Conservation (phyloP, 2,113 vertebrate genomes). For the Tretioscincus oriximinensis region DNA sequence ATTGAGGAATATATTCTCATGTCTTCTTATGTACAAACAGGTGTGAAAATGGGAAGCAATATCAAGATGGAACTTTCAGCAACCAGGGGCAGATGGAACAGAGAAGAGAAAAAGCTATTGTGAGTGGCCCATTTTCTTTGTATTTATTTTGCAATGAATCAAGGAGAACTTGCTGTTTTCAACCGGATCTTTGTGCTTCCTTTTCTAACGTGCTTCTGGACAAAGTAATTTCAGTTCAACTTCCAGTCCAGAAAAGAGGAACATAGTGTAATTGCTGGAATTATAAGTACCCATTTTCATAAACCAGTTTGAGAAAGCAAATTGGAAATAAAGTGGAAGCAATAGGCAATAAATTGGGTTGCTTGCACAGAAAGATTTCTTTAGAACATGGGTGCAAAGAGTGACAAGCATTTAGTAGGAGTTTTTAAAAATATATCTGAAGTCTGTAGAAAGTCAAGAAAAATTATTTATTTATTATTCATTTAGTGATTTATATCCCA, state of each 20-base stretch:
- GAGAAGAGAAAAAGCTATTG: constrained; percentile 84
- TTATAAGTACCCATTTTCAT: constrained; percentile 27
- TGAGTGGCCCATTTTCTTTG: constrained; percentile 68
- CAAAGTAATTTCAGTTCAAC: constrained; percentile 12
- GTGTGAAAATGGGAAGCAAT: constrained; percentile 77
- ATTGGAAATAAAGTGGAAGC: background rate
- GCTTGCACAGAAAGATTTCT: constrained; percentile 35
- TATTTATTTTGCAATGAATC: background rate
- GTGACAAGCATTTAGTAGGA: background rate
- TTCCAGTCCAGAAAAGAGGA: background rate
- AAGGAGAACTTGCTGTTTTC: background rate
- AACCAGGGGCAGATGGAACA: constrained; percentile 75
- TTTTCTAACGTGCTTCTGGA: background rate
- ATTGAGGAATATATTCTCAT: constrained; percentile 49
- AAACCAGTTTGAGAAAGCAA: constrained; percentile 35
- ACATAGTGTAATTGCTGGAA: constrained; percentile 18
- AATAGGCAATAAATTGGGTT: constrained; percentile 28
- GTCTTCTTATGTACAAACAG: constrained; percentile 66
- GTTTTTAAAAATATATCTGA: too few species aligned
- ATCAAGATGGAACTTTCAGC: constrained; percentile 66
- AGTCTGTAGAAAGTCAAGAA: too few species aligned
- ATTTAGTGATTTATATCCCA: background rate
- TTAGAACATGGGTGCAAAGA: background rate
- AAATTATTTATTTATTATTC: too few species aligned
- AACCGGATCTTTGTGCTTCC: background rate